Evolutionary conservation across 2,888 invertebrate genomes (phyloP).

Genomic region (Morinoia aosen): DNA sequence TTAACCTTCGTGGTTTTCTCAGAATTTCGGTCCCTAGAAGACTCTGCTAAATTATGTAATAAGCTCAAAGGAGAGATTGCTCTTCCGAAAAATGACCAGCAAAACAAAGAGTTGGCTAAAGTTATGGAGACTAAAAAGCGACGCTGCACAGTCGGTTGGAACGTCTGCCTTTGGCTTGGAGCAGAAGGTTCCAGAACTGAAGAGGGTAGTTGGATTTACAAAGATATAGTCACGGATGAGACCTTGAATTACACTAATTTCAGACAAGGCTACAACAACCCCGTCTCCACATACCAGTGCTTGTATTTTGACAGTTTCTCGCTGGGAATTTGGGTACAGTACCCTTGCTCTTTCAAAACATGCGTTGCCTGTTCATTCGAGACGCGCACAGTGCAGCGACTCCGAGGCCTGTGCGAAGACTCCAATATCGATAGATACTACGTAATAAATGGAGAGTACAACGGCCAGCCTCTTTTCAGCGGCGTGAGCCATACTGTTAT

Average conservation of each 20-base stretch:
- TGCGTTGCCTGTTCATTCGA: conserved; percentile 62
- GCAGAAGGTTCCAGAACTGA: conserved; percentile 13
- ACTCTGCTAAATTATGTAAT: conserved; percentile 59
- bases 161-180: conserved; percentile 62
- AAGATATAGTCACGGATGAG: conserved; percentile 50
- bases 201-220: conserved; percentile 53
- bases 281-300: conserved; percentile 54
- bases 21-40: conserved; percentile 55
- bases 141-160: conserved; percentile 57
- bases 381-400: conserved; percentile 52
- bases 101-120: conserved; percentile 55
- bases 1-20: conserved; percentile 59
- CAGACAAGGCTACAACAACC: conserved; percentile 55
- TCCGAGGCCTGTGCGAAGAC: conserved; percentile 60
- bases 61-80: conserved; percentile 60
- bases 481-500: conserved; percentile 62
- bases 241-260: conserved; percentile 60
- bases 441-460: conserved; percentile 55
- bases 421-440: conserved; percentile 59
- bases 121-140: neutral
- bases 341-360: conserved; percentile 60
- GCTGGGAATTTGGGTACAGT: conserved; percentile 58
- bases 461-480: conserved; percentile 61
- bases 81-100: conserved; percentile 57
- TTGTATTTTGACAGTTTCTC: conserved; percentile 56